phyloP scores from a whole-genome alignment of 2,797 vertebrate genomes.

The Knipowitschia caucasica region DNA sequence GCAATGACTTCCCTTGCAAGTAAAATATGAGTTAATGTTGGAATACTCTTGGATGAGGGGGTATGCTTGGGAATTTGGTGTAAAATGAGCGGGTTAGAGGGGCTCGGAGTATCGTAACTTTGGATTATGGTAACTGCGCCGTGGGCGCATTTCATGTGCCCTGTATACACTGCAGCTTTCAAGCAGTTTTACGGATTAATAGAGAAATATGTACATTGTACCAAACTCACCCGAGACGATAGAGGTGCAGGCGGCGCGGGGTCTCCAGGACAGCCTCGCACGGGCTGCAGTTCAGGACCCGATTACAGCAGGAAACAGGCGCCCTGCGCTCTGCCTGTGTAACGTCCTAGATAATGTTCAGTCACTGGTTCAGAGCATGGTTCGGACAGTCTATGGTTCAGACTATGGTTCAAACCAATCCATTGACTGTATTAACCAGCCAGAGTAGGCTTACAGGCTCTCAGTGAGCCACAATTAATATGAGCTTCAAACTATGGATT shows the following conservation, averaged over 20 bases:
- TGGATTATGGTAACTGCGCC: conserved; percentile 43
- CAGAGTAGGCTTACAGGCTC: no score
- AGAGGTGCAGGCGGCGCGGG: conserved; percentile 96
- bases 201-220: conserved; percentile 92
- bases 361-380: neutral
- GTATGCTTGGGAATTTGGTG: conserved; percentile 84
- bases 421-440: no score
- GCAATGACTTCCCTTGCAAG: conserved; percentile 67
- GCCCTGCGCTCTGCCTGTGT: conserved; percentile 69
- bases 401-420: no score
- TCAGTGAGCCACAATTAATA: no score
- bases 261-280: conserved; percentile 97
- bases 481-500: no score
- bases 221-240: conserved; percentile 98
- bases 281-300: conserved; percentile 95
- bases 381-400: neutral
- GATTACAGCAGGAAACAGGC: conserved; percentile 76
- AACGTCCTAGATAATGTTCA: conserved; percentile 22
- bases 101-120: conserved; percentile 49
- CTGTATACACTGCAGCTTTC: conserved; percentile 73
- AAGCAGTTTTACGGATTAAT: conserved; percentile 85
- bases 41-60: conserved; percentile 82
- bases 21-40: conserved; percentile 84
- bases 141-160: conserved; percentile 47
- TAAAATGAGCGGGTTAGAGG: conserved; percentile 64